phyloP scores from a whole-genome alignment of 2,113 vertebrate species.

The Seriola quinqueradiata region DNA sequence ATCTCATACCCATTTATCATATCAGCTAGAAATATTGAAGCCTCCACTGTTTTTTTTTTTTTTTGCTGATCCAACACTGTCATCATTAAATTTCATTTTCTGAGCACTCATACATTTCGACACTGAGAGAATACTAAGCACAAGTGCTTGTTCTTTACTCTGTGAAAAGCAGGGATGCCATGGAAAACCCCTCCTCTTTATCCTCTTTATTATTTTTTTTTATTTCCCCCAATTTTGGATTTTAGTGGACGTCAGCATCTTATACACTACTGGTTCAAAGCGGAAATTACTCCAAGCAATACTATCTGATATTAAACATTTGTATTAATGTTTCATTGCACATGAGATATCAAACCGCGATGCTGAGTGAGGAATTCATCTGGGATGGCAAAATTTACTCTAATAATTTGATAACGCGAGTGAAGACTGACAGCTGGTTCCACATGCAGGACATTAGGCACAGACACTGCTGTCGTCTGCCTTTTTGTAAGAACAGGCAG shows the following conservation, averaged over 20 bases:
- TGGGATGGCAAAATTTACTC: slow-evolving; percentile 27
- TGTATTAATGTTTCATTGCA: slow-evolving; percentile 45
- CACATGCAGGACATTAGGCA: slow-evolving; percentile 23
- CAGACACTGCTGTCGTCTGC: slow-evolving; percentile 1
- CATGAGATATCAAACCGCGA: slow-evolving; percentile 30
- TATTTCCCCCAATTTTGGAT: slow-evolving; percentile 12
- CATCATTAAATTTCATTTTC: slow-evolving; percentile 79
- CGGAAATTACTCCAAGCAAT: slow-evolving; percentile 34
- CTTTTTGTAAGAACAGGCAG: slow-evolving; percentile 24
- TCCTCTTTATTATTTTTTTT: background rate
- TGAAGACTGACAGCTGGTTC: slow-evolving; percentile 49
- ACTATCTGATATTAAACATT: slow-evolving; percentile 49
- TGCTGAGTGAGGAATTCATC: slow-evolving; percentile 36
- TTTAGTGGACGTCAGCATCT: slow-evolving; percentile 44
- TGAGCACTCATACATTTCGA: slow-evolving; percentile 63
- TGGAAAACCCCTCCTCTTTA: slow-evolving; percentile 39
- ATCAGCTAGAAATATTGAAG: slow-evolving; percentile 77
- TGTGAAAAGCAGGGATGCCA: slow-evolving; percentile 13
- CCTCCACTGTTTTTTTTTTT: slow-evolving; percentile 72
- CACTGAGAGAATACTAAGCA: slow-evolving; percentile 65
- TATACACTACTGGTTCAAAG: slow-evolving; percentile 29
- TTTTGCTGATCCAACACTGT: slow-evolving; percentile 81
- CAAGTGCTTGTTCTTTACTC: slow-evolving; percentile 36
- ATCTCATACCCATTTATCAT: slow-evolving; percentile 77
- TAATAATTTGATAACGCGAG: slow-evolving; percentile 56